Evolutionary conservation across 2,113 vertebrate species (phyloP), one percentile per base, ranked within the genome.

Genomic region (Colinus virginianus): DNA sequence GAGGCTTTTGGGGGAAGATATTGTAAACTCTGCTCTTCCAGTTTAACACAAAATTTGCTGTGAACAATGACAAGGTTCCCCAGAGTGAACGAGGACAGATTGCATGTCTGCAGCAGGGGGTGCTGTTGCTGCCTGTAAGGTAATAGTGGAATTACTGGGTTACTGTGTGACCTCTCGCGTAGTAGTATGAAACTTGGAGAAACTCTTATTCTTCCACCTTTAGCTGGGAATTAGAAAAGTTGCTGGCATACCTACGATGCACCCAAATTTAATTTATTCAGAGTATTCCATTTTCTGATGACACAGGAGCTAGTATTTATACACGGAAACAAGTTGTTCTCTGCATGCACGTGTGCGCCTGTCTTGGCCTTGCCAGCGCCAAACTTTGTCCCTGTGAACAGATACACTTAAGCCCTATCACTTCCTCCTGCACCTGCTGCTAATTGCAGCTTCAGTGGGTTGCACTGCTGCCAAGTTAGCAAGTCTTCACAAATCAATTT

Each of bases 401-500:
- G 86, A 69, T 84, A 87, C 87, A 93, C 95, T 96, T 94, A 38
- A 93, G 84, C 87, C 16, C 0, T 77, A 90, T 93, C 34, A 74
- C 78, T 96, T 96, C 94, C 95, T 94, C 84, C 84, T 76, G 95
- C 94, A 96, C 96, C 96, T 96, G 95, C 92, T 95, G 93, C 91
- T 95, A 94, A 96, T 95, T 96, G 93, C 66, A 84, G 84, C 93
- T 87, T 94, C 95, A 91, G 67, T 94, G 89, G 87, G 91, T 87
- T 95, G 90, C 92, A 89, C 92, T 92, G 89, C 94, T 96, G 94
- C 95, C 96, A 96, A 96, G 95, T 93, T 96, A 93, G 92, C 81
- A 93, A 93, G 95, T 95, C 94, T 96, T 96, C 92, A 90, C 94
- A 92, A 96, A 96, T 96, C 95, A 96, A 83, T 96, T 95, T 94